Percentiles rank a stretch among this genome's conserved stretches.
phyloP scores from a whole-genome alignment of 2,797 vertebrate genomes.

The Limnodromus scolopaceus region DNA sequence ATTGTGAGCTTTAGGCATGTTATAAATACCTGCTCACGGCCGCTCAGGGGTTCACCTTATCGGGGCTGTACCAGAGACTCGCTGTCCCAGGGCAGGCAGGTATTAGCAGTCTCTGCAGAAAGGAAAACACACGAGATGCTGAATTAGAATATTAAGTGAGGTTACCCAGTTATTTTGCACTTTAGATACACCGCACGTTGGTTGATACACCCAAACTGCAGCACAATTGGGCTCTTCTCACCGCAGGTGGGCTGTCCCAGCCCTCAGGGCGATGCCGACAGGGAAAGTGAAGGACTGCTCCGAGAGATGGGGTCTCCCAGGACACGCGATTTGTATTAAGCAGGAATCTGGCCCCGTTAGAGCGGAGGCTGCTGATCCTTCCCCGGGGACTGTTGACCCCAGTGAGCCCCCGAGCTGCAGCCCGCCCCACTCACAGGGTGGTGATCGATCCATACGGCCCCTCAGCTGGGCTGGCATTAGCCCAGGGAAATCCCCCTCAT shows the following conservation, averaged over 20 bases:
- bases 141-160: not conserved
- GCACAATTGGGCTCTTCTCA: not conserved
- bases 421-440: accelerated
- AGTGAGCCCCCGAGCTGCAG: accelerated
- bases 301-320: not conserved
- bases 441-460: not conserved
- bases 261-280: not conserved
- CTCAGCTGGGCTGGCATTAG: not conserved
- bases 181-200: accelerated
- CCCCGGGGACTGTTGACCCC: accelerated
- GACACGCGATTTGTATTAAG: not conserved
- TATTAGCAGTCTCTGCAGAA: not conserved
- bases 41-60: not conserved
- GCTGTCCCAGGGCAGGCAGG: not conserved
- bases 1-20: not conserved
- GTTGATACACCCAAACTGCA: not conserved
- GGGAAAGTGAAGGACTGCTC: not conserved
- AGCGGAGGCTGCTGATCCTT: not conserved
- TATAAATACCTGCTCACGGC: slow-evolving; percentile 10
- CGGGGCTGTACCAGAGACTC: not conserved
- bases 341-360: not conserved
- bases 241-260: too few species aligned
- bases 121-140: not conserved
- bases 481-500: not conserved
- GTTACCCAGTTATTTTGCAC: not conserved